phyloP scores from a whole-genome alignment of 2,888 invertebrate species.

The Pristionchus exspectatus region DNA sequence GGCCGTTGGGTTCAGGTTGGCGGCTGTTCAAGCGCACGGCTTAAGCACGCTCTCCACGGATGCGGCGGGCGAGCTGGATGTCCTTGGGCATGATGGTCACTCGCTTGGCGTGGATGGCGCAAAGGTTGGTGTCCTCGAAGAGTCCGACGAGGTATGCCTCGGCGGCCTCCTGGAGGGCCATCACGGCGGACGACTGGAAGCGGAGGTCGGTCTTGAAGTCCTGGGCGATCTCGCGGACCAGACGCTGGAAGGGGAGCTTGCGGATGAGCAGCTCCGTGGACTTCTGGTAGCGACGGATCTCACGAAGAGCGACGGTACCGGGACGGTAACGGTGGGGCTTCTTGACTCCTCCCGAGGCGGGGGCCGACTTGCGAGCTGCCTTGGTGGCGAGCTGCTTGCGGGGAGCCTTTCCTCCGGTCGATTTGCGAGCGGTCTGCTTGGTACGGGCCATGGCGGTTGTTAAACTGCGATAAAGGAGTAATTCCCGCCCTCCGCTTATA shows the following conservation, averaged over 20 bases:
- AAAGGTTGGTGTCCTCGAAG: slow-evolving; percentile 95
- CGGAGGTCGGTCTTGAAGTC: slow-evolving; percentile 73
- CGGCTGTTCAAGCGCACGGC: background rate
- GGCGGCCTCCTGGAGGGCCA: slow-evolving; percentile 82
- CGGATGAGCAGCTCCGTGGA: slow-evolving; percentile 86
- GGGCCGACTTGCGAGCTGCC: slow-evolving; percentile 94
- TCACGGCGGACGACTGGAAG: slow-evolving; percentile 70
- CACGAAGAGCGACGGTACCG: slow-evolving; percentile 95
- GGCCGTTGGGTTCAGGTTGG: slow-evolving; percentile 68
- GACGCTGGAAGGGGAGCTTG: slow-evolving; percentile 70
- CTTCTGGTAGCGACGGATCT: slow-evolving; percentile 96
- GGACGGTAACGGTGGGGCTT: slow-evolving; percentile 97
- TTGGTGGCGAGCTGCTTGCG: slow-evolving; percentile 30
- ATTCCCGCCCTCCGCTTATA: no score
- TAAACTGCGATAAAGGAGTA: no score
- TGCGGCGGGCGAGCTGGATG: slow-evolving; percentile 95
- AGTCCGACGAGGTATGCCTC: slow-evolving; percentile 94
- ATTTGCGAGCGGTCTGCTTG: slow-evolving; percentile 97
- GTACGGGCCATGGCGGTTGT: slow-evolving; percentile 90
- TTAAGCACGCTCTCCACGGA: slow-evolving; percentile 89
- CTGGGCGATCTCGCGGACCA: slow-evolving; percentile 72
- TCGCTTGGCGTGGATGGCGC: slow-evolving; percentile 96
- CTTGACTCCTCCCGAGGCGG: slow-evolving; percentile 91
- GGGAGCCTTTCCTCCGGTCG: slow-evolving; percentile 94
- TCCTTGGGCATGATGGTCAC: slow-evolving; percentile 99